A percentile compares a stretch with the other conserved stretches of the same genome.
phyloP scores from a whole-genome alignment of 2,113 vertebrate species.

The cat (Felis catus) region F.catus_Fca126_mat1.0 CM031419.1:168356001-168356500 shows the following conservation, averaged over 20 bases:
- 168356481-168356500: background rate
- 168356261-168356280: constrained; percentile 46
- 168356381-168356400: background rate
- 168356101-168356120: background rate
- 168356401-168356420: background rate
- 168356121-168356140: background rate
- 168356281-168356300: constrained; percentile 56
- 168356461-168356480: constrained; percentile 37
- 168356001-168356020: background rate
- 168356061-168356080: background rate
- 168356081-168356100: constrained; percentile 30
- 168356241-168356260: constrained; percentile 36
- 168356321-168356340: constrained; percentile 31
- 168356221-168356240: constrained; percentile 37
- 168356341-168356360: background rate
- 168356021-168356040: constrained; percentile 11
- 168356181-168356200: background rate
- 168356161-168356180: background rate
- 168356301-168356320: background rate
- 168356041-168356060: constrained; percentile 42
- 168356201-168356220: background rate
- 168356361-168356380: background rate
- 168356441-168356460: background rate
- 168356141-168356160: background rate
- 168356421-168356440: background rate